Conservation (phyloP, 2,888 invertebrate genomes). For the Trileptium ribeirensis region DNA sequence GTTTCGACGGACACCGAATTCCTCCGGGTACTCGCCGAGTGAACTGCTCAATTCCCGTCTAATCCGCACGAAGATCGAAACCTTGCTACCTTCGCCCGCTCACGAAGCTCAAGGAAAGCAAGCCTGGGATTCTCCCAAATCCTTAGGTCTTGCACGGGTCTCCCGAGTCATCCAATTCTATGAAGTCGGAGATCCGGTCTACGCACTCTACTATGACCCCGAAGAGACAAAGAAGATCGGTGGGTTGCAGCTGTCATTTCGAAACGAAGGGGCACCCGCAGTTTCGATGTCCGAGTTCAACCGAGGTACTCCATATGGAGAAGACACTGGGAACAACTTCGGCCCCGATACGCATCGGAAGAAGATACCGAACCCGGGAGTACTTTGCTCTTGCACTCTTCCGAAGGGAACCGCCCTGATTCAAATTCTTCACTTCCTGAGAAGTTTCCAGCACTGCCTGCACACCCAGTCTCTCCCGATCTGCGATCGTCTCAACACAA, state of each 20-base stretch:
- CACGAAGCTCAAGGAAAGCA: slow-evolving; percentile 24
- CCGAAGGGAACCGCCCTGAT: too few relatives aligned
- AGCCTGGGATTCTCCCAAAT: slow-evolving; percentile 2
- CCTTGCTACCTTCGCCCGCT: slow-evolving; percentile 16
- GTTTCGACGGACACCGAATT: slow-evolving; percentile 14
- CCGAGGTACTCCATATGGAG: slow-evolving; percentile 23
- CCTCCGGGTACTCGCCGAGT: slow-evolving; percentile 24
- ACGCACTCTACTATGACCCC: slow-evolving; percentile 18
- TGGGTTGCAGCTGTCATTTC: slow-evolving; percentile 27
- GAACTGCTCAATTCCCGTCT: slow-evolving; percentile 26
- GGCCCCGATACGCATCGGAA: too few relatives aligned
- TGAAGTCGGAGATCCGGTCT: slow-evolving; percentile 9
- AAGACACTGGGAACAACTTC: slow-evolving; percentile 25
- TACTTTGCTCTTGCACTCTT: too few relatives aligned
- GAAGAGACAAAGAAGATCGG: slow-evolving; percentile 19
- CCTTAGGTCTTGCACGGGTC: not conserved
- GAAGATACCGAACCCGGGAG: too few relatives aligned
- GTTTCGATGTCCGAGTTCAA: slow-evolving; percentile 18
- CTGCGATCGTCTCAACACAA: too few relatives aligned
- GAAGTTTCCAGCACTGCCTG: too few relatives aligned
- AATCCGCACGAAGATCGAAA: slow-evolving; percentile 18
- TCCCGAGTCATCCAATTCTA: not conserved
- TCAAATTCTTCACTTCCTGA: too few relatives aligned
- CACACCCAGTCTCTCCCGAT: too few relatives aligned
- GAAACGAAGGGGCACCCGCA: slow-evolving; percentile 17